phyloP scores from a whole-genome alignment of 2,888 invertebrate genomes.

The Temnothorax unifasciatus region DNA sequence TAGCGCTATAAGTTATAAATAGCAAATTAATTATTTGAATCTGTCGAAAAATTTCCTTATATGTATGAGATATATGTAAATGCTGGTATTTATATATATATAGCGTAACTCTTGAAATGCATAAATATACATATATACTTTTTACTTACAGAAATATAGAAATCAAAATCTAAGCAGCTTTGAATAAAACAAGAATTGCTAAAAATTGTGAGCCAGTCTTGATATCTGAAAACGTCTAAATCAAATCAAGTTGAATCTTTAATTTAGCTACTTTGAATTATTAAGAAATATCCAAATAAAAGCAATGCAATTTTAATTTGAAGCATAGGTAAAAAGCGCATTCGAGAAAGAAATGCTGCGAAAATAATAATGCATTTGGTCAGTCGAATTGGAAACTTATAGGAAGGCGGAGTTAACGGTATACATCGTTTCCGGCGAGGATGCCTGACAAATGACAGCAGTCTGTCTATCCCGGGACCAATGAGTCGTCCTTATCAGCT shows the following conservation, averaged over 20 bases:
- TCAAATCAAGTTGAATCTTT: not conserved
- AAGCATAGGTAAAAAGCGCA: not conserved
- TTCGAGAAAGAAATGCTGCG: constrained; percentile 54
- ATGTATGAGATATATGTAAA: not conserved
- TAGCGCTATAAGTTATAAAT: not conserved
- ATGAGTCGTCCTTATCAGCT: constrained; percentile 79
- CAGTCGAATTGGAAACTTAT: constrained; percentile 65
- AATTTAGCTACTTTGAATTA: not conserved
- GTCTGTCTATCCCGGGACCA: constrained; percentile 79
- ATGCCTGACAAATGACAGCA: constrained; percentile 80
- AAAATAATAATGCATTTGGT: constrained; percentile 62
- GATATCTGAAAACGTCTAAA: not conserved
- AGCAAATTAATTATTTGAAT: not conserved
- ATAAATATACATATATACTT: not conserved
- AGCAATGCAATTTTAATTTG: not conserved
- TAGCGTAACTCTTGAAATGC: not conserved
- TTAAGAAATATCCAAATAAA: not conserved
- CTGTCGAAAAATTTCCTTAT: not conserved
- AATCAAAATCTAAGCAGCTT: not conserved
- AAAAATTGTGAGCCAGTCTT: not conserved
- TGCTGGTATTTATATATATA: not conserved
- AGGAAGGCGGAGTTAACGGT: constrained; percentile 56
- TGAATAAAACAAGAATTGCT: not conserved
- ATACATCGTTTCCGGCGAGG: constrained; percentile 48
- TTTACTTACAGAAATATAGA: not conserved